Percentiles rank a stretch among this genome's conserved stretches.
These are phyloP conservation scores for Aplochiton taeniatus DNA, from an alignment of 2,797 vertebrate species.

Conservation along the genomic window DNA sequence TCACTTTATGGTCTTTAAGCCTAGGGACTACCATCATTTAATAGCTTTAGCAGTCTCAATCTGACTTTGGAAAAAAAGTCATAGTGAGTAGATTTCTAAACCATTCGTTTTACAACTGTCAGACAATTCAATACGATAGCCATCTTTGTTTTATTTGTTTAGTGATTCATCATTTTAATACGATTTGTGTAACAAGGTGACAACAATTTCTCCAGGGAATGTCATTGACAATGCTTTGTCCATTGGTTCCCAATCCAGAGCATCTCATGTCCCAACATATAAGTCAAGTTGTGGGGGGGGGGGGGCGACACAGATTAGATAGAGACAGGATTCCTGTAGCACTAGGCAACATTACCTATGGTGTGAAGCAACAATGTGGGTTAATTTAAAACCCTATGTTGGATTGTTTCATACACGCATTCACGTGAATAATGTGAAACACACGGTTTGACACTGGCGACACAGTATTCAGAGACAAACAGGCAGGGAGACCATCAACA, in stretches of 20 bases:
- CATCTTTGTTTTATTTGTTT: no score
- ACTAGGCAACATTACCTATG: conserved; percentile 27
- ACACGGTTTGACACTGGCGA: background rate
- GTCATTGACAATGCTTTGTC: conserved; percentile 30
- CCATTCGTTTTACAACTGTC: no score
- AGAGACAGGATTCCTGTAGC: no score
- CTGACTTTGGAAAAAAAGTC: background rate
- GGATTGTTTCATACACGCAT: background rate
- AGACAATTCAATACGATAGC: no score
- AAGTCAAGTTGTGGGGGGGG: no score
- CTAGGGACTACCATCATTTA: conserved; percentile 44
- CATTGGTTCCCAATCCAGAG: conserved; percentile 11
- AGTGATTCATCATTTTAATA: background rate
- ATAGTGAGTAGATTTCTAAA: no score
- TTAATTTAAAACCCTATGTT: no score
- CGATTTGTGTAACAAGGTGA: background rate
- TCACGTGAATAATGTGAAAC: background rate
- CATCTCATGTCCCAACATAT: conserved; percentile 29
- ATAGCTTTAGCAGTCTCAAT: conserved; percentile 13
- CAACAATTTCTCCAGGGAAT: conserved; percentile 21
- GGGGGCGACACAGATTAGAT: no score
- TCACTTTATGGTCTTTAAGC: conserved; percentile 56
- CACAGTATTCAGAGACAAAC: background rate
- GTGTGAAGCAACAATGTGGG: no score
- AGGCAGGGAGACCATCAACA: background rate